Percentiles rank a stretch among this genome's conserved stretches.
Evolutionary conservation across 2,888 invertebrate species (phyloP).

Genomic region (Fissipunctia ypsillon): DNA sequence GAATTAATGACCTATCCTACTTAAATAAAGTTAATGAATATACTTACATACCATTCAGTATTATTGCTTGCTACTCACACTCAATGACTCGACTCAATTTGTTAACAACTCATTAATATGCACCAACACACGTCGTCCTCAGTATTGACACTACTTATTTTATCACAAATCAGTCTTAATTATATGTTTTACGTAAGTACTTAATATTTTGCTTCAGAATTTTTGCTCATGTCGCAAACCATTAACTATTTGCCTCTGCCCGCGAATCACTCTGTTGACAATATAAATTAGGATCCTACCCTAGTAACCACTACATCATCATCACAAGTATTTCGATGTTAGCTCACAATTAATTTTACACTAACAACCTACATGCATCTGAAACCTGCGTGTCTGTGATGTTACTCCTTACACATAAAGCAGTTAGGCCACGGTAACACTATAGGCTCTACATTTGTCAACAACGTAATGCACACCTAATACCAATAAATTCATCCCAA

Average conservation of each 20-base stretch:
- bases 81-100: not conserved
- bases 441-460: constrained; percentile 38
- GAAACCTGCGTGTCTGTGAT: constrained; percentile 14
- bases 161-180: not conserved
- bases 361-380: constrained; percentile 13
- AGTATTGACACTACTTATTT: not conserved
- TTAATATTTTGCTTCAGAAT: not conserved
- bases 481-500: constrained; percentile 35
- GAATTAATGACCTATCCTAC: constrained; percentile 38
- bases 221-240: not conserved
- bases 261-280: constrained; percentile 39
- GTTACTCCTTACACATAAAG: constrained; percentile 28
- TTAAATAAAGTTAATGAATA: constrained; percentile 5
- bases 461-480: constrained; percentile 46
- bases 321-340: constrained; percentile 13
- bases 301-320: not conserved
- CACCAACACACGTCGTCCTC: constrained; percentile 17
- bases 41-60: constrained; percentile 35
- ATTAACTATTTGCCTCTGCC: constrained; percentile 17
- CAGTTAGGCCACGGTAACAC: constrained; percentile 26
- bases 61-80: not conserved
- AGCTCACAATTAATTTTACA: constrained; percentile 4
- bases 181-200: not conserved
- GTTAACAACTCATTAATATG: constrained; percentile 26
- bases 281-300: constrained; percentile 36